Conservation (phyloP, 1,140 invertebrate species). For the Ceratina australensis region DNA sequence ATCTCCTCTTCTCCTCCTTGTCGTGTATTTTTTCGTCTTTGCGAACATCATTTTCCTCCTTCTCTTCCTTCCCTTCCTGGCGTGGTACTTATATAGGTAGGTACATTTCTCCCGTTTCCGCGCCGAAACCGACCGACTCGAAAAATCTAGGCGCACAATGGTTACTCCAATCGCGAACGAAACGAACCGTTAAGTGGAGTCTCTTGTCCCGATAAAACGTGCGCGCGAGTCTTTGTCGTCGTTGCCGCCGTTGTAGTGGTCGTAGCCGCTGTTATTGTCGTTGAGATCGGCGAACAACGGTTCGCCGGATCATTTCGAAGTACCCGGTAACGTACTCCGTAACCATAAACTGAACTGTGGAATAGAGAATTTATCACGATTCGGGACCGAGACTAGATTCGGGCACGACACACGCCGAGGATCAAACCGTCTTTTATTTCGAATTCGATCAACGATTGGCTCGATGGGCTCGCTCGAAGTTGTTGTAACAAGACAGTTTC, state of each 20-base stretch:
- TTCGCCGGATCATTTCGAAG: not conserved
- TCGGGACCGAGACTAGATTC: too few species aligned
- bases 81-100: too few species aligned
- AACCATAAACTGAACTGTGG: slow-evolving; percentile 21
- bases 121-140: slow-evolving; percentile 27
- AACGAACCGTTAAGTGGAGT: not conserved
- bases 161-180: not conserved
- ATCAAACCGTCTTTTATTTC: too few species aligned
- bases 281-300: not conserved
- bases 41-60: not conserved
- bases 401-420: too few species aligned
- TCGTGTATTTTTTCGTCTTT: slow-evolving; percentile 15
- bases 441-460: too few species aligned
- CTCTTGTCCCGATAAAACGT: not conserved
- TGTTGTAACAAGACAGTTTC: too few species aligned
- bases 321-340: not conserved
- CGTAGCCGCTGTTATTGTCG: not conserved
- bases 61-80: slow-evolving; percentile 9
- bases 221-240: not conserved
- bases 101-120: not conserved
- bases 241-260: not conserved
- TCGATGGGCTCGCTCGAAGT: too few species aligned
- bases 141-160: not conserved
- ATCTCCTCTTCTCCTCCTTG: slow-evolving; percentile 30
- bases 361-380: not conserved